Base-by-base conservation (phyloP, 1,140 invertebrate species). In the Camponotus floridanus region DNA sequence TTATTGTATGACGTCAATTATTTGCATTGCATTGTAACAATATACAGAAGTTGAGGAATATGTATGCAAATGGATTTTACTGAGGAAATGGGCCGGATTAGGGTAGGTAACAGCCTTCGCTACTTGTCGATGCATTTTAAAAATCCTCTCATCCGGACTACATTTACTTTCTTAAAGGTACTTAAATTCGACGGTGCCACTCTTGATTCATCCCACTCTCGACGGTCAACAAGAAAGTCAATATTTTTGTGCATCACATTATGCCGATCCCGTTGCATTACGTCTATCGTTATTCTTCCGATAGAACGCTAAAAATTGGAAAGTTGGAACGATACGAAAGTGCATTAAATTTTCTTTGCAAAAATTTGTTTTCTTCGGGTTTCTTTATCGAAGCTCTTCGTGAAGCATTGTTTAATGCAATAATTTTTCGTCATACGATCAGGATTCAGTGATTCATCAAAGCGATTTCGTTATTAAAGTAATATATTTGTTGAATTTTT, bases 141-240 rank as follows among this genome's bases (percentile, higher is more conserved):
- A 55, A 85, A 67, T 81, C 33, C 13, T 31, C 33, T 81, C 21
- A 67, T 68, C 18, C 26, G 45, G 51, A 68, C 79, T 70, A 42
- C 51, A 57, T 86, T 85, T 79, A 36, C 64, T 18, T 51, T 42
- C 51, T 57, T 57, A 73, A 64, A 81, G 26, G 55, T 61, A 51
- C 67, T 81, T 59, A 71, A 71, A 73, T 73, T 81, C 39, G 26
- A 71, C 26, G 39, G 39, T 71, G 79, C 36, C 55, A 81, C 39
- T 81, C 45, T 48, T 3, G 13, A 48, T 48, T 48, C 51, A 45
- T 79, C 45, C 57, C 31, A 3, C 39, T 67, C 80, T n/a, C 62
- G 57, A 85, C 88, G 87, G 86, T 89, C 87, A 88, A 88, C 88
- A 81, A 70, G 76, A 89, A 86, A 89, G 86, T 86, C 88, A 89